phyloP scores from a whole-genome alignment of 2,113 vertebrate genomes.

The Australoheros scitulus region DNA sequence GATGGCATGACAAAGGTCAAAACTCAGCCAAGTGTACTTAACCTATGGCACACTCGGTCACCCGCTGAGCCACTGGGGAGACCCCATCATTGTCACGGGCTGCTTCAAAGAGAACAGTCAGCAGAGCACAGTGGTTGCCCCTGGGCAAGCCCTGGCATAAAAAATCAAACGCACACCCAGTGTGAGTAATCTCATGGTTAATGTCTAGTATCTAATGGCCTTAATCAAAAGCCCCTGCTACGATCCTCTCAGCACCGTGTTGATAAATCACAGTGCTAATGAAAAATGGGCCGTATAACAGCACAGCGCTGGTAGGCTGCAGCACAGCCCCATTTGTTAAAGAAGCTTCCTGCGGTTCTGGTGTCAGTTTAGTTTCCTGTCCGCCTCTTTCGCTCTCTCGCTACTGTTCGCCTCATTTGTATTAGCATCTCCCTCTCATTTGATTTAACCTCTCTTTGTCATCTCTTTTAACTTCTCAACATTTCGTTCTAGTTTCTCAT shows the following conservation, averaged over 20 bases:
- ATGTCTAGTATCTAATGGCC: slow-evolving; percentile 69
- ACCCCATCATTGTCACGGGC: slow-evolving; percentile 28
- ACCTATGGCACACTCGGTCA: slow-evolving; percentile 14
- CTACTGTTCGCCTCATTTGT: neutral
- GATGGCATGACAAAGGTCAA: slow-evolving; percentile 36
- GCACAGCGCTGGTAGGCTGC: slow-evolving; percentile 36
- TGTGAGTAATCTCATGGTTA: slow-evolving; percentile 61
- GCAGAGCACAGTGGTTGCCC: slow-evolving; percentile 14
- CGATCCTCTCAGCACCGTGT: slow-evolving; percentile 42
- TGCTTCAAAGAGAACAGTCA: slow-evolving; percentile 41
- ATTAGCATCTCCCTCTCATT: neutral
- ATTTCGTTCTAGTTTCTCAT: slow-evolving; percentile 6
- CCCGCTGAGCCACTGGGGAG: slow-evolving; percentile 30
- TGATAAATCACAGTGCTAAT: slow-evolving; percentile 68
- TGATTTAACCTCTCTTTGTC: slow-evolving; percentile 11
- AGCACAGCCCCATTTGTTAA: slow-evolving; percentile 51
- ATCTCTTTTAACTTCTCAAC: slow-evolving; percentile 5
- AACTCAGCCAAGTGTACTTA: slow-evolving; percentile 10
- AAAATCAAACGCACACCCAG: slow-evolving; percentile 53
- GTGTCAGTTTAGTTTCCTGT: slow-evolving; percentile 32
- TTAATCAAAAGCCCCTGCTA: slow-evolving; percentile 66
- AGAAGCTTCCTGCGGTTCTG: slow-evolving; percentile 45
- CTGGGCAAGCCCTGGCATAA: slow-evolving; percentile 27
- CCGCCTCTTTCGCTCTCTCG: neutral
- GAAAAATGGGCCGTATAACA: slow-evolving; percentile 61